Percentiles rank a stretch among this genome's conserved stretches.
phyloP scores from a whole-genome alignment of 2,797 vertebrate species.

The Acipenser transmontanus region DNA sequence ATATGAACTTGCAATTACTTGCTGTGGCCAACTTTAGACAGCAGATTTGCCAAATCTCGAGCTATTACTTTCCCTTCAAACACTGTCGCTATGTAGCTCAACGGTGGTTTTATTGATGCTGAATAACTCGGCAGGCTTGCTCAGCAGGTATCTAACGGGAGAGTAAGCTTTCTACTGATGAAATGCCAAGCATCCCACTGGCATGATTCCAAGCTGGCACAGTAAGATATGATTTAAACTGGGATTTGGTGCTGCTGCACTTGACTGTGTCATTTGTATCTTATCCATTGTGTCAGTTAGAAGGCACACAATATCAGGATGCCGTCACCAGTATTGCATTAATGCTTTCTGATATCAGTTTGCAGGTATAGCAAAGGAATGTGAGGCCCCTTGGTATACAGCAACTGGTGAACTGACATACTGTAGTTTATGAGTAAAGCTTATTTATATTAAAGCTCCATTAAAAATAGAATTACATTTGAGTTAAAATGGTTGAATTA shows the following conservation, averaged over 20 bases:
- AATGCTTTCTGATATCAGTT: no score
- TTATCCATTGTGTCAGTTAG: constrained; percentile 5
- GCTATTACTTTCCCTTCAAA: constrained; percentile 5
- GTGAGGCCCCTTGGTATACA: no score
- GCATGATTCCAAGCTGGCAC: constrained; percentile 17
- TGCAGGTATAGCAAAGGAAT: no score
- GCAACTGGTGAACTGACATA: no score
- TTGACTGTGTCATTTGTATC: constrained; percentile 12
- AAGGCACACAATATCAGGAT: constrained; percentile 7
- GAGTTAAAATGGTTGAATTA: no score
- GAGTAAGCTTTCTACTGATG: constrained; percentile 6
- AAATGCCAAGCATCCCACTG: constrained; percentile 17
- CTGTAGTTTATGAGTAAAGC: no score
- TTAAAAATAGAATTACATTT: no score
- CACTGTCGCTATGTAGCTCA: constrained; percentile 5
- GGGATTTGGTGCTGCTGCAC: constrained; percentile 5
- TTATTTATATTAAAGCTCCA: no score
- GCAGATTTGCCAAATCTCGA: background rate
- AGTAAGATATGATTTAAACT: constrained; percentile 13
- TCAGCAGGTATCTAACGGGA: constrained; percentile 20
- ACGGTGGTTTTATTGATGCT: constrained; percentile 12
- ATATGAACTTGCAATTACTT: background rate
- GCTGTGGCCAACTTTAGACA: background rate
- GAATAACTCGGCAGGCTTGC: constrained; percentile 18
- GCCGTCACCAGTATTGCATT: constrained; percentile 14